Conservation (phyloP, 1,140 invertebrate genomes). For the Trypoxylus dichotomus region DNA sequence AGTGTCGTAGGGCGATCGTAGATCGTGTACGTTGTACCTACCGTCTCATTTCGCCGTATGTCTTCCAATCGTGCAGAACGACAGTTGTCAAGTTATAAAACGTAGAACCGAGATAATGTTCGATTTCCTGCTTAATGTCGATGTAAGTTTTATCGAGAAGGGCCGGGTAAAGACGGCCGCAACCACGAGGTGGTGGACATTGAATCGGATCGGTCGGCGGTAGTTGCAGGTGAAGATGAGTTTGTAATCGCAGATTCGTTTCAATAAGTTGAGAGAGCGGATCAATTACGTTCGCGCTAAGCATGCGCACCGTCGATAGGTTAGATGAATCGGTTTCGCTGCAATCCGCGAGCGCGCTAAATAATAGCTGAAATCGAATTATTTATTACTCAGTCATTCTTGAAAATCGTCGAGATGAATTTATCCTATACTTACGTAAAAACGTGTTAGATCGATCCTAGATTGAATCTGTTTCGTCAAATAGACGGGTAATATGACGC, state of each 20-base stretch:
- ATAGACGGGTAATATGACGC: slow-evolving; percentile 75
- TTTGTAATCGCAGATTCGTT: slow-evolving; percentile 85
- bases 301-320: slow-evolving; percentile 44
- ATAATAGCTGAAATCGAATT: slow-evolving; percentile 62
- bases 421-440: slow-evolving; percentile 62
- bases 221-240: slow-evolving; percentile 86
- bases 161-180: slow-evolving; percentile 42
- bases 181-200: slow-evolving; percentile 43
- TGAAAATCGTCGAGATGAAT: no score
- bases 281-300: slow-evolving; percentile 63
- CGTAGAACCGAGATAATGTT: slow-evolving; percentile 91
- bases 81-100: slow-evolving; percentile 98
- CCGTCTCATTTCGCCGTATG: slow-evolving; percentile 94
- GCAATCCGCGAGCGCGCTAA: slow-evolving; percentile 67
- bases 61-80: slow-evolving; percentile 96
- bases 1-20: no score
- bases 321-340: slow-evolving; percentile 43
- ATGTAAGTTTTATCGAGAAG: slow-evolving; percentile 44
- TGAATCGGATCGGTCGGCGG: slow-evolving; percentile 60
- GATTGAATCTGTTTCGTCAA: slow-evolving; percentile 69
- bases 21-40: no score
- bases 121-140: slow-evolving; percentile 65
- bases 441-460: slow-evolving; percentile 63
- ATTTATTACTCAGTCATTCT: no score
- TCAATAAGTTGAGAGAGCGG: slow-evolving; percentile 86